A percentile compares a stretch with the other conserved stretches of the same genome.
These are phyloP conservation scores for Botia kubotai DNA, from an alignment of 2,797 vertebrate species.

Conservation along the genomic window DNA sequence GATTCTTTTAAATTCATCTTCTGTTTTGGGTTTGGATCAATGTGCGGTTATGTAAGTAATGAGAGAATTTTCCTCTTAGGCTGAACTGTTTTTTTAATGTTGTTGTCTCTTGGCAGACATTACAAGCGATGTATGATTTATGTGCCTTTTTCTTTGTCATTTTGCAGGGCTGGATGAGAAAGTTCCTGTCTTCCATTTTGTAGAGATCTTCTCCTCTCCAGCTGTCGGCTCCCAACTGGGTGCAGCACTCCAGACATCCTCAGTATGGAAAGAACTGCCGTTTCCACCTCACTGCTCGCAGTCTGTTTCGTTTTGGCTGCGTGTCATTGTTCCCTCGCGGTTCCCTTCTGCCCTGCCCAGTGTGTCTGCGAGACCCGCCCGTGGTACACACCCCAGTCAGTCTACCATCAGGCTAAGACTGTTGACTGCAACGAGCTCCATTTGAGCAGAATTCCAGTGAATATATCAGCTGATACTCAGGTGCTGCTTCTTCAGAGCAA, in stretches of 20 bases:
- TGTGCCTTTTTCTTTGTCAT: slow-evolving; percentile 43
- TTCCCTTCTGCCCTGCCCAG: slow-evolving; percentile 77
- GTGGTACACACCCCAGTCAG: slow-evolving; percentile 86
- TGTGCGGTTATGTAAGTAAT: too few relatives aligned
- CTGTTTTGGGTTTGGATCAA: too few relatives aligned
- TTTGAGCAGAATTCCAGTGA: slow-evolving; percentile 74
- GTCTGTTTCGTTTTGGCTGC: slow-evolving; percentile 57
- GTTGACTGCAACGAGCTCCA: slow-evolving; percentile 86
- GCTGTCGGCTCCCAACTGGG: slow-evolving; percentile 49
- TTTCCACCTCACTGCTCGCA: slow-evolving; percentile 55
- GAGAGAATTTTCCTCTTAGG: too few relatives aligned
- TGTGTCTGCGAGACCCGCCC: slow-evolving; percentile 86
- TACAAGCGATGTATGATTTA: slow-evolving; percentile 14
- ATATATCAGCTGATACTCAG: slow-evolving; percentile 80
- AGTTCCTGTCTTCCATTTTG: slow-evolving; percentile 35
- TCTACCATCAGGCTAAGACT: slow-evolving; percentile 82
- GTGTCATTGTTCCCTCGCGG: slow-evolving; percentile 55
- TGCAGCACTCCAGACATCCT: slow-evolving; percentile 50
- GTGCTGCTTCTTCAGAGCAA: slow-evolving; percentile 85
- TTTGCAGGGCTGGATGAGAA: slow-evolving; percentile 57
- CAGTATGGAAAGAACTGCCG: slow-evolving; percentile 64
- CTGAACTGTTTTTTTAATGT: not conserved
- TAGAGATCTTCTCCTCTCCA: slow-evolving; percentile 39
- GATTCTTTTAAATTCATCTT: too few relatives aligned
- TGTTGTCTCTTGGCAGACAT: slow-evolving; percentile 18